Evolutionary conservation across 2,113 vertebrate genomes (phyloP).

Genomic region (Bujurquina vittata): DNA sequence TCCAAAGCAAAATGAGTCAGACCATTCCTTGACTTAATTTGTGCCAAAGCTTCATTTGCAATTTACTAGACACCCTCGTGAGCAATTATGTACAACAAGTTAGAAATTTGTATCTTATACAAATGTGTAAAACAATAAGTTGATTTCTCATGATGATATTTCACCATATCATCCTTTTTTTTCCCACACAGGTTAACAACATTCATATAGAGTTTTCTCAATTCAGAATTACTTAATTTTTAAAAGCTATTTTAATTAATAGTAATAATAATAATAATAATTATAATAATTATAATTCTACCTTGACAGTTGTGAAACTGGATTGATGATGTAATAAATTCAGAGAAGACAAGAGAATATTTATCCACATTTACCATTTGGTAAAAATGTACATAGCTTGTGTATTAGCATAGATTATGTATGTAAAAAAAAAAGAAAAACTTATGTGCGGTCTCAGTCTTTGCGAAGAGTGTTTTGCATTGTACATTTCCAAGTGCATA

Average conservation of each 20-base stretch:
- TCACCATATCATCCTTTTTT: conserved; percentile 29
- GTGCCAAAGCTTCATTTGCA: conserved; percentile 60
- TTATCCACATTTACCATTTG: conserved; percentile 22
- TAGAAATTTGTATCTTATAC: conserved; percentile 53
- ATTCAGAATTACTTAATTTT: conserved; percentile 38
- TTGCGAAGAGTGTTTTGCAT: conserved; percentile 52
- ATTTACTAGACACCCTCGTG: conserved; percentile 41
- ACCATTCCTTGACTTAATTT: conserved; percentile 41
- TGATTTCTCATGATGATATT: conserved; percentile 56
- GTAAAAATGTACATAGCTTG: conserved; percentile 43
- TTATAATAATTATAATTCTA: conserved; percentile 41
- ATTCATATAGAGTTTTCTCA: conserved; percentile 49
- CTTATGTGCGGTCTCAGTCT: conserved; percentile 51
- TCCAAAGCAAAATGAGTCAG: conserved; percentile 57
- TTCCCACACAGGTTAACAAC: conserved; percentile 33
- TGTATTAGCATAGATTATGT: conserved; percentile 32
- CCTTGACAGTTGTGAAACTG: conserved; percentile 32
- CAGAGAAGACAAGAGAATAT: conserved; percentile 48
- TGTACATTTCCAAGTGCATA: conserved; percentile 64
- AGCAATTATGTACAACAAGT: conserved; percentile 59
- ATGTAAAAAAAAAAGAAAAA: conserved; percentile 56
- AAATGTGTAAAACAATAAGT: conserved; percentile 60
- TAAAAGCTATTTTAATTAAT: conserved; percentile 33
- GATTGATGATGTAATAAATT: conserved; percentile 61
- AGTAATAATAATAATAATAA: too few species aligned